Percentiles rank a stretch among this genome's conserved stretches.
Evolutionary conservation across 1,140 invertebrate species (phyloP).

Genomic region (Drosophila mauritiana): DNA sequence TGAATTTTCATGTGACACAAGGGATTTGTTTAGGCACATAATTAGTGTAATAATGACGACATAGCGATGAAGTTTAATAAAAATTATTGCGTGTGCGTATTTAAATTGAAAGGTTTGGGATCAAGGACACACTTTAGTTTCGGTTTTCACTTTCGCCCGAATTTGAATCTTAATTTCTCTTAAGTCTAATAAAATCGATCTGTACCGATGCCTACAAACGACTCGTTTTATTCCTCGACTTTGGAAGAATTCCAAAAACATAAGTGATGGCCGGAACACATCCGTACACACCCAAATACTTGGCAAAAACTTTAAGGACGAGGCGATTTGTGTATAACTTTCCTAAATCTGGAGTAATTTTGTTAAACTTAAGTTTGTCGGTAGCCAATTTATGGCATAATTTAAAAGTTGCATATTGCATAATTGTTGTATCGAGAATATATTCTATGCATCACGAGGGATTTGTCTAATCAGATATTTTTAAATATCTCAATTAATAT

Average conservation of each 20-base stretch:
- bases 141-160: constrained; percentile 36
- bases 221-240: constrained; percentile 36
- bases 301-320: constrained; percentile 11
- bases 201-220: constrained; percentile 37
- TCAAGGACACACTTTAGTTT: constrained; percentile 45
- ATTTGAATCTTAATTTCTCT: constrained; percentile 11
- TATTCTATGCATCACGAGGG: no score
- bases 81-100: constrained; percentile 70
- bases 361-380: no score
- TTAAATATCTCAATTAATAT: no score
- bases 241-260: constrained; percentile 22
- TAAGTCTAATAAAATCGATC: constrained; percentile 41
- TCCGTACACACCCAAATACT: constrained; percentile 5
- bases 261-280: constrained; percentile 32
- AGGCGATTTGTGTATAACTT: not conserved
- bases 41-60: constrained; percentile 72
- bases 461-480: no score
- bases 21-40: constrained; percentile 78
- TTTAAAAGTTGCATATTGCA: no score
- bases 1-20: constrained; percentile 56
- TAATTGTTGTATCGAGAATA: no score
- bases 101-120: constrained; percentile 53
- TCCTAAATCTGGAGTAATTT: not conserved
- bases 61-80: constrained; percentile 69
- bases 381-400: no score